Evolutionary conservation across 2,888 invertebrate genomes (phyloP).

Genomic region (Pyrrhosoma nymphula): DNA sequence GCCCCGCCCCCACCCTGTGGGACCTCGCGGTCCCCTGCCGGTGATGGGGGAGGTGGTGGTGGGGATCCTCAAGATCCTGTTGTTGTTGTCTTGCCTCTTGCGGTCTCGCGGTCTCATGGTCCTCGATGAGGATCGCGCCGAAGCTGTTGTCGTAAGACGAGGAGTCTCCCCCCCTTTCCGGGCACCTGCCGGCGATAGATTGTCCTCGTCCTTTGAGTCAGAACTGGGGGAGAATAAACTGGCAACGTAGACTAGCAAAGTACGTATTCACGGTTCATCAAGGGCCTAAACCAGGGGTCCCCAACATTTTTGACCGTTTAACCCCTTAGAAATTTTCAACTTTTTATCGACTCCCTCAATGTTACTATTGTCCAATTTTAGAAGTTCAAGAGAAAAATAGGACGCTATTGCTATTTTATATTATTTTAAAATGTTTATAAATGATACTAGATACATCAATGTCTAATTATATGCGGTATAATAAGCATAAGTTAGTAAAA

Average conservation of each 20-base stretch:
- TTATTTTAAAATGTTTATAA: too few relatives aligned
- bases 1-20: not conserved
- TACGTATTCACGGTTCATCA: not conserved
- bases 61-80: not conserved
- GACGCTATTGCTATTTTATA: too few relatives aligned
- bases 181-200: not conserved
- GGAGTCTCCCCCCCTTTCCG: not conserved
- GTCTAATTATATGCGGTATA: too few relatives aligned
- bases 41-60: not conserved
- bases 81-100: not conserved
- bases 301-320: too few relatives aligned
- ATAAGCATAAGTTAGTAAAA: too few relatives aligned
- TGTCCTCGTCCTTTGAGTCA: not conserved
- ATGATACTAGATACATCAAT: too few relatives aligned
- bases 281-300: too few relatives aligned
- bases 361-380: too few relatives aligned
- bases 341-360: too few relatives aligned
- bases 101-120: not conserved
- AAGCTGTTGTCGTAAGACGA: constrained; percentile 5
- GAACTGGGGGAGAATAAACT: not conserved
- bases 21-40: not conserved
- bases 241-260: not conserved
- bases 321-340: too few relatives aligned
- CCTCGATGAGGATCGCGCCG: not conserved
- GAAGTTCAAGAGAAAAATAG: too few relatives aligned